Evolutionary conservation across 2,113 vertebrate genomes (phyloP), one percentile per base, ranked within the genome.

Genomic region (Montifringilla adamsi): DNA sequence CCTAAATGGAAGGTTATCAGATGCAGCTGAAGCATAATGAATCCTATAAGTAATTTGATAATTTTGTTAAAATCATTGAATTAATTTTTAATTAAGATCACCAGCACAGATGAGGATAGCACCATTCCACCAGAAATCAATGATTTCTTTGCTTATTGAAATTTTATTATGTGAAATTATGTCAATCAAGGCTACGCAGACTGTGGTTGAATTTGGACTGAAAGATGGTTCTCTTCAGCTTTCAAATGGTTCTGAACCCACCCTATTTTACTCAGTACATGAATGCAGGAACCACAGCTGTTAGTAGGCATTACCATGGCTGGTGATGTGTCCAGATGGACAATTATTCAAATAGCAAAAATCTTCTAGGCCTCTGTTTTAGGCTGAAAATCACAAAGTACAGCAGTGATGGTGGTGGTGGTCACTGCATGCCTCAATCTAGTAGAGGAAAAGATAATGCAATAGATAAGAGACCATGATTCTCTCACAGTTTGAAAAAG

Each of bases 371-470:
- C 3, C 10, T 55, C 3, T 33, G 22, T 7, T 75, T 72, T 69
- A 86, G 31, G 19, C 9, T 66, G 10, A 6, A 69, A 80, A 73
- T 72, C 72, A 55, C 19, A 35, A 84, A 15, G 17, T 56, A 33
- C 14, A 24, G 4, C 27, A 69, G 2, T 63, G 30, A 9, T 59
- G 17, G 23, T 59, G 31, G 17, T 55, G 15, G 8, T 44, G 13
- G 47, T 52, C 14, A 23, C 23, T 47, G 17, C 1, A 3, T 5
- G 23, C 12, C 22, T 49, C 10, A 43, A 0, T 50, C 59, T 63
- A 21, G 5, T 10, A 27, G 7, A 11, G 11, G 6, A 92, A 15
- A 20, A 67, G 26, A 56, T 9, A 74, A 43, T 50, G 21, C 30
- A 92, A 24, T 7, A 74, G 19, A 26, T 67, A 55, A 55, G 81